Evolutionary conservation across 2,797 vertebrate species (phyloP), one percentile per base, ranked within the genome.

Genomic region (Scyliorhinus canicula): DNA sequence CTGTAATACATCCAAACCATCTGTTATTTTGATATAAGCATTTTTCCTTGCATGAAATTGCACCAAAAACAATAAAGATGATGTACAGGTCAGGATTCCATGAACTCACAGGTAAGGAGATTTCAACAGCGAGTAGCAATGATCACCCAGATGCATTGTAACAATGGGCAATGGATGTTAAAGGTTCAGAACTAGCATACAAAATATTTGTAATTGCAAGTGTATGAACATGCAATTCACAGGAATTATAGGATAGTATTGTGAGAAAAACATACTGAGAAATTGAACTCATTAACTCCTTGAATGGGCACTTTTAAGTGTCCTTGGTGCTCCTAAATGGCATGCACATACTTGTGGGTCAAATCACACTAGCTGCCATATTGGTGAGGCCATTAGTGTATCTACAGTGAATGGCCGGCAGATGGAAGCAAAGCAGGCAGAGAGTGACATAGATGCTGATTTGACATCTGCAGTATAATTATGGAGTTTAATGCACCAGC

Each of bases 11-110:
- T 74, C 65, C 67, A 47, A 50, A 94, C 93, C 47, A 55, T 94
- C 67, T 94, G 67, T 74, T 55, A 94, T 69, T 74, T 93, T 94
- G 47, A 71, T n/a, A 35, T 21, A 55, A 94, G 67, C 44, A 52
- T 28, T n/a, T 52, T 69, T 74, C 50, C 16, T 67, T 94, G 47
- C 93, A 35, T 71, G 12, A n/a, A 26, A 90, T 57, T 90, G 86
- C 86, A 35, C 67, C 44, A 19, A 35, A 65, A 94, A 50, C 55
- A 93, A 71, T 14, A 24, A 69, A 12, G 67, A 74, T 74, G 12
- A 71, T 16, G 60, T 63, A 19, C 69, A 35, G 50, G 93, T 94
- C 31, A 90, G 67, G 65, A 24, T 74, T 94, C 3, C 50, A 28
- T n/a, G 67, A 94, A 50, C 26, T 55, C 2, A 60, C 55, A 60